These are phyloP conservation scores for Otis tarda DNA, from an alignment of 2,113 vertebrate genomes.

Conservation along the genomic window DNA sequence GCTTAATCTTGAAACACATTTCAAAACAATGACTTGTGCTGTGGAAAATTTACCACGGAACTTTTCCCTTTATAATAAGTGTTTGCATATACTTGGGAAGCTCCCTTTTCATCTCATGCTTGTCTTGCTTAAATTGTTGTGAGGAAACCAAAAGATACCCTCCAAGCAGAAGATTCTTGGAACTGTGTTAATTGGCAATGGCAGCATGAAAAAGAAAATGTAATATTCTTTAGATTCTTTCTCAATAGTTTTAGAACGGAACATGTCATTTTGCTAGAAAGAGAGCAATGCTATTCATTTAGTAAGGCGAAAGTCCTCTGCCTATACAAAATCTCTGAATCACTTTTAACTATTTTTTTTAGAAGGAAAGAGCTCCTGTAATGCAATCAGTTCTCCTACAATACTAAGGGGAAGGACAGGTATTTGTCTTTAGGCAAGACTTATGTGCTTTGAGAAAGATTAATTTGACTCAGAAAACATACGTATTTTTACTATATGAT, in stretches of 20 bases:
- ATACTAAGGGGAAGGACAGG: background rate
- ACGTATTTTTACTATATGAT: background rate
- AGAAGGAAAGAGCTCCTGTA: background rate
- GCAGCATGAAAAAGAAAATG: background rate
- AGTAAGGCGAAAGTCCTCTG: background rate
- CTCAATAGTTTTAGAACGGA: background rate
- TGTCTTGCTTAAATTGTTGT: background rate
- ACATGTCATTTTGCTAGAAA: background rate
- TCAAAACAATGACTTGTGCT: background rate
- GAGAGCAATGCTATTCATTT: background rate
- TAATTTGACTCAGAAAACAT: background rate
- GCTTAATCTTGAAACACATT: constrained; percentile 2
- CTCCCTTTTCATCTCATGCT: background rate
- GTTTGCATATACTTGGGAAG: background rate
- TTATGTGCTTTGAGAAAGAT: background rate
- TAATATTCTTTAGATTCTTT: background rate
- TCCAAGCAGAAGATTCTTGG: background rate
- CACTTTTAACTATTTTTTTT: background rate
- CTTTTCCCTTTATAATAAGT: background rate
- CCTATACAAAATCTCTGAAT: background rate
- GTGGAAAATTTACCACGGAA: constrained; percentile 2
- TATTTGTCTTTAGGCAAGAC: background rate
- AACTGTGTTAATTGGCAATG: background rate
- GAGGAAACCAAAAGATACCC: background rate
- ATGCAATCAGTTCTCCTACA: background rate